Evolutionary conservation across 2,797 vertebrate genomes (phyloP).

Genomic region (Crypturellus tataupa): DNA sequence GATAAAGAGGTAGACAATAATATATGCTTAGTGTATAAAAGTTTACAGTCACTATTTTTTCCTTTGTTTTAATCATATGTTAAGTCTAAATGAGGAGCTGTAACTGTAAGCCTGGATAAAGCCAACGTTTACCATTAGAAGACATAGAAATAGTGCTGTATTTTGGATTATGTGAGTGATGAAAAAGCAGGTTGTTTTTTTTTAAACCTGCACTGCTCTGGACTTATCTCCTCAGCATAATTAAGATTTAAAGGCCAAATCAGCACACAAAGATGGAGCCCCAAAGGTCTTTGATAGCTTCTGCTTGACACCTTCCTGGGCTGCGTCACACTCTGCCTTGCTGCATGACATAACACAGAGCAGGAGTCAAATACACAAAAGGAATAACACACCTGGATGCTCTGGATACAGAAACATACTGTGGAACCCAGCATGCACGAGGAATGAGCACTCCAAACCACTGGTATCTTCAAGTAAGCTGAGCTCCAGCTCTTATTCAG

Average conservation of each 20-base stretch:
- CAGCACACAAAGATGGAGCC: not conserved
- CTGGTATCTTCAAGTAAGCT: not conserved
- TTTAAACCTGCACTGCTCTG: not conserved
- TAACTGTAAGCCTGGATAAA: conserved; percentile 5
- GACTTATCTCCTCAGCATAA: not conserved
- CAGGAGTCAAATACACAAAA: not conserved
- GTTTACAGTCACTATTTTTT: not conserved
- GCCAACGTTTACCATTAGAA: conserved; percentile 2
- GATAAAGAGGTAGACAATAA: not conserved
- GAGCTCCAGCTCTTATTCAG: not conserved
- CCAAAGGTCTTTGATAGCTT: not conserved
- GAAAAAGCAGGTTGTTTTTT: not conserved
- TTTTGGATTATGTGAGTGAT: not conserved
- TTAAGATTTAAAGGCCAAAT: conserved; percentile 34
- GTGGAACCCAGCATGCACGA: not conserved
- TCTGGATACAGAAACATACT: not conserved
- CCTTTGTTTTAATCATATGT: not conserved
- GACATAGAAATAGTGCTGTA: not conserved
- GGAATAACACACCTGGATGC: not conserved
- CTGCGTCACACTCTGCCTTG: not conserved
- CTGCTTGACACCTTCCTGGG: not conserved
- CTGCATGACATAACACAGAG: not conserved
- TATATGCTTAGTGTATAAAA: not conserved
- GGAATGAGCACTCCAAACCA: conserved; percentile 6
- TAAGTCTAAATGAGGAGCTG: conserved; percentile 11